Percentiles rank a stretch among this genome's conserved stretches.
Conservation (phyloP, 1,140 invertebrate species). For the Cryptotermes secundus region DNA sequence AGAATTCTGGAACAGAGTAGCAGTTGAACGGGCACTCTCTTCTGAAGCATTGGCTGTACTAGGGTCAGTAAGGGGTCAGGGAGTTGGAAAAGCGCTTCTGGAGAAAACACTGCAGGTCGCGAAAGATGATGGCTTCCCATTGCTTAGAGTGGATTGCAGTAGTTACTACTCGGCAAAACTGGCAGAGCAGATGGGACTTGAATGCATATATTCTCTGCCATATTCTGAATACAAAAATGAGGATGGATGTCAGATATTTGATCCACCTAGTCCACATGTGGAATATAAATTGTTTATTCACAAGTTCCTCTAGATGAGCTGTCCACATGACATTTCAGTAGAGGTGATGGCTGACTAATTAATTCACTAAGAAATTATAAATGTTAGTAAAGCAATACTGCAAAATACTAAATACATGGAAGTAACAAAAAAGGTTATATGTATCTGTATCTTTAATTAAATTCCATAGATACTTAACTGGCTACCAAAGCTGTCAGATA, state of each 20-base stretch:
- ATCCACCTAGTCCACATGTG: neutral
- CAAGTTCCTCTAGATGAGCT: too few species aligned
- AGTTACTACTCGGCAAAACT: conserved; percentile 26
- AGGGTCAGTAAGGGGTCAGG: neutral
- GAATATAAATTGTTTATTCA: conserved; percentile 15
- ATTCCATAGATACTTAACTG: too few species aligned
- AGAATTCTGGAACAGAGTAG: neutral
- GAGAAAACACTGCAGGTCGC: neutral
- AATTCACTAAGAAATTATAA: too few species aligned
- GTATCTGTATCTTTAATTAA: too few species aligned
- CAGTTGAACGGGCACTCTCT: neutral
- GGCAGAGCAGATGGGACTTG: conserved; percentile 24
- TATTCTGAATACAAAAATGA: conserved; percentile 16
- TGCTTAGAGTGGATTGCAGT: conserved; percentile 16
- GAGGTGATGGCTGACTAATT: too few species aligned
- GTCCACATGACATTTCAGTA: too few species aligned
- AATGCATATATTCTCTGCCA: conserved; percentile 10
- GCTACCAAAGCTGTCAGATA: too few species aligned
- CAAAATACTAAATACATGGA: too few species aligned
- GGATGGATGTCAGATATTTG: neutral
- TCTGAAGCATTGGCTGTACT: neutral
- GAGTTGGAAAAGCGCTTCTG: conserved; percentile 22
- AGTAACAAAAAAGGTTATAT: too few species aligned
- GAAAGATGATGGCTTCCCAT: neutral
- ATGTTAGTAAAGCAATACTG: too few species aligned